Percentiles rank a stretch among this genome's conserved stretches.
phyloP scores from a whole-genome alignment of 53 echinoderm and acorn worm genomes.

The Henricia sp. region DNA sequence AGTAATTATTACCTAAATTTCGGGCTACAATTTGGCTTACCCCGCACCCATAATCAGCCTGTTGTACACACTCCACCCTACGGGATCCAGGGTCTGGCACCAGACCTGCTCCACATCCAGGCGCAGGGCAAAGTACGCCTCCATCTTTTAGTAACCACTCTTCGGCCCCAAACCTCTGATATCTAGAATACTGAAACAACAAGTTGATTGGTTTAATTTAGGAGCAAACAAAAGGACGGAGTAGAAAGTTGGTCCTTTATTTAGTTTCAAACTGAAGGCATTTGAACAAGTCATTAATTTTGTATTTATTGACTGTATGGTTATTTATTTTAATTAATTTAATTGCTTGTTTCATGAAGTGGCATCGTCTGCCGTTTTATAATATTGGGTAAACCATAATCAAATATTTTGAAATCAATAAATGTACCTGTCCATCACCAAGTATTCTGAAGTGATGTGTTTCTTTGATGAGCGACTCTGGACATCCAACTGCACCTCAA shows the following conservation, averaged over 20 bases:
- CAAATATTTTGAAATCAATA: neutral
- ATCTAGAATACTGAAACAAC: slow-evolving; percentile 72
- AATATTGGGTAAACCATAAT: too few relatives aligned
- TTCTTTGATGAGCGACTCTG: slow-evolving; percentile 74
- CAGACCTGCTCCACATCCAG: slow-evolving; percentile 82
- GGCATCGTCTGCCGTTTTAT: too few relatives aligned
- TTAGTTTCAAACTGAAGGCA: too few relatives aligned
- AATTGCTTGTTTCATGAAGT: too few relatives aligned
- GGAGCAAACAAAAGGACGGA: too few relatives aligned
- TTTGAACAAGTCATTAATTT: too few relatives aligned
- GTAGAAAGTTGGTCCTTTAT: too few relatives aligned
- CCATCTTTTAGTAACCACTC: slow-evolving; percentile 77
- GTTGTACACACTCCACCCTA: slow-evolving; percentile 67
- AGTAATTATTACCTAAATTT: too few relatives aligned
- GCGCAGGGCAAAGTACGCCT: slow-evolving; percentile 83
- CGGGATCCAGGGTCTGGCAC: slow-evolving; percentile 49
- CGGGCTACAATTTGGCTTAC: slow-evolving; percentile 37
- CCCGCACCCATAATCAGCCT: slow-evolving; percentile 81
- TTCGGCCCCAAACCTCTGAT: slow-evolving; percentile 85
- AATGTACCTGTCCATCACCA: slow-evolving; percentile 78
- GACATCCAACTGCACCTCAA: slow-evolving; percentile 86
- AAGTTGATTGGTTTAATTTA: too few relatives aligned
- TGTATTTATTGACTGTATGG: too few relatives aligned
- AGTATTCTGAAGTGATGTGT: slow-evolving; percentile 81
- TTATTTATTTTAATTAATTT: too few relatives aligned